Conservation (phyloP, 2,113 vertebrate genomes). For the Catharus fuscescens region DNA sequence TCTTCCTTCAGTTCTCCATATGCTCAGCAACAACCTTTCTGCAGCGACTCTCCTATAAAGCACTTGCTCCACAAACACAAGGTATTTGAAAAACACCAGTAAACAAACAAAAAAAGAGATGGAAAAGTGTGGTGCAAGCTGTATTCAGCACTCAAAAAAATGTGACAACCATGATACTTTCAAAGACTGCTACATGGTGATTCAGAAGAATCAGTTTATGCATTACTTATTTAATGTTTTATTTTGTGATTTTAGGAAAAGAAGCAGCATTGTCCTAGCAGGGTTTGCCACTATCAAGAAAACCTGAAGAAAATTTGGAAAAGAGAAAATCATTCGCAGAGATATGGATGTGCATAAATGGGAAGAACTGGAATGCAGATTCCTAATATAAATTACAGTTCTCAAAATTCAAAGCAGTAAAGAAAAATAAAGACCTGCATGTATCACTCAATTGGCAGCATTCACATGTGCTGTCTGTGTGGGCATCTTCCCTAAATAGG, state of each 20-base stretch:
- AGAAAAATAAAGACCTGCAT: not conserved
- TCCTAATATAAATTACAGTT: not conserved
- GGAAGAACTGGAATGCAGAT: not conserved
- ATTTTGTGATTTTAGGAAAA: not conserved
- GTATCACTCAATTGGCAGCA: not conserved
- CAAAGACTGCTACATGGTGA: not conserved
- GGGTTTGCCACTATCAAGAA: not conserved
- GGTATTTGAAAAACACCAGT: not conserved
- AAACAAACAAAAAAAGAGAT: not conserved
- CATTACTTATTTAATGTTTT: not conserved
- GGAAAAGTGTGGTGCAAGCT: not conserved
- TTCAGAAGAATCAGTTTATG: not conserved
- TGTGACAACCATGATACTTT: accelerated
- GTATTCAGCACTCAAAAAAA: not conserved
- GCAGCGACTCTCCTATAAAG: not conserved
- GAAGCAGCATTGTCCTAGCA: not conserved
- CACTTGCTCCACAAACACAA: not conserved
- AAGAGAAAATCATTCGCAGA: not conserved
- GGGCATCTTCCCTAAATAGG: not conserved
- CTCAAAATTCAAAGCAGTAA: not conserved
- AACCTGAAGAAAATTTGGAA: not conserved
- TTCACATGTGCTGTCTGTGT: not conserved
- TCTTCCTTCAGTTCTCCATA: not conserved
- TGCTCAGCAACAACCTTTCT: not conserved
- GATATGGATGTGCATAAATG: not conserved